Conservation (phyloP, 2,113 vertebrate species). For the Ovis aries region ARS-UI_Ramb_v3.0 NC_056067.1:31605001-31605500, state of each 20-base stretch:
- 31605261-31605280: not conserved
- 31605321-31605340: not conserved
- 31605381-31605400: not conserved
- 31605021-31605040: not conserved
- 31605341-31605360: slow-evolving; percentile 4
- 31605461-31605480: not conserved
- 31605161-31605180: not conserved
- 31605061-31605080: not conserved
- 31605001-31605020: not conserved
- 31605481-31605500: slow-evolving; percentile 7
- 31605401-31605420: slow-evolving; percentile 24
- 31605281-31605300: not conserved
- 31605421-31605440: not conserved
- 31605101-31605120: not conserved
- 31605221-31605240: not conserved
- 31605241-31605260: not conserved
- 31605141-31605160: not conserved
- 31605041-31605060: not conserved
- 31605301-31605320: not conserved
- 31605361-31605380: not conserved
- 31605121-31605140: not conserved
- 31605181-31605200: not conserved
- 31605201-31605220: not conserved
- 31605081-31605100: not conserved
- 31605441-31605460: not conserved